Percentiles rank a stretch among this genome's conserved stretches.
These are phyloP conservation scores for Diadromus collaris DNA, from an alignment of 2,888 invertebrate species.

Conservation along the genomic window DNA sequence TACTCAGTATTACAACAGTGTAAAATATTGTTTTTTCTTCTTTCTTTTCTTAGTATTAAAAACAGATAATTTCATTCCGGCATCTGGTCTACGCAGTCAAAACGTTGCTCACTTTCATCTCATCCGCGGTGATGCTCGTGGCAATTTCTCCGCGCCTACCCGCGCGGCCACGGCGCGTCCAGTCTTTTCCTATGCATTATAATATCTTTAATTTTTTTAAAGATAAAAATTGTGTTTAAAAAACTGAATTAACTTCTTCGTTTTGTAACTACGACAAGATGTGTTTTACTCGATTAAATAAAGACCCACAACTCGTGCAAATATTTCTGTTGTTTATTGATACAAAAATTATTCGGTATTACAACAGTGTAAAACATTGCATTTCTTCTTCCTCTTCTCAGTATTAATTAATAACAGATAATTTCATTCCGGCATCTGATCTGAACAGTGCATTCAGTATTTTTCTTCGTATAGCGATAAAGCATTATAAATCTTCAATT, in stretches of 20 bases:
- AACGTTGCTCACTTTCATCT: constrained; percentile 54
- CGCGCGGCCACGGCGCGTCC: constrained; percentile 34
- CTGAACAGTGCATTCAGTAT: no score
- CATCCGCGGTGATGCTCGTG: constrained; percentile 37
- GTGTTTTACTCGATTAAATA: no score
- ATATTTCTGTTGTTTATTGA: neutral
- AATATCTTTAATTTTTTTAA: neutral
- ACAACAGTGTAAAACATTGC: no score
- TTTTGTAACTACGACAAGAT: neutral
- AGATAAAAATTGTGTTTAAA: neutral
- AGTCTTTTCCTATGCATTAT: constrained; percentile 42
- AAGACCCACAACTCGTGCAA: no score
- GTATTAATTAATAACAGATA: no score
- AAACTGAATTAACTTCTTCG: neutral
- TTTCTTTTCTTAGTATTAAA: neutral
- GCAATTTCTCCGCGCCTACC: constrained; percentile 59
- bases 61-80: constrained; percentile 2
- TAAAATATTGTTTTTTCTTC: no score
- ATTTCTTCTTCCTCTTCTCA: no score
- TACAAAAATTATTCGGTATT: no score
- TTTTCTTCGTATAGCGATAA: no score
- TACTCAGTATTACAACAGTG: no score
- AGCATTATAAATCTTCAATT: no score
- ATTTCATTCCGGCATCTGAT: no score
- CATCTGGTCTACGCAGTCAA: constrained; percentile 1